Percentiles rank a stretch among this genome's conserved stretches.
Conservation (phyloP, 2,113 vertebrate species). For the Lucifuga dentata region DNA sequence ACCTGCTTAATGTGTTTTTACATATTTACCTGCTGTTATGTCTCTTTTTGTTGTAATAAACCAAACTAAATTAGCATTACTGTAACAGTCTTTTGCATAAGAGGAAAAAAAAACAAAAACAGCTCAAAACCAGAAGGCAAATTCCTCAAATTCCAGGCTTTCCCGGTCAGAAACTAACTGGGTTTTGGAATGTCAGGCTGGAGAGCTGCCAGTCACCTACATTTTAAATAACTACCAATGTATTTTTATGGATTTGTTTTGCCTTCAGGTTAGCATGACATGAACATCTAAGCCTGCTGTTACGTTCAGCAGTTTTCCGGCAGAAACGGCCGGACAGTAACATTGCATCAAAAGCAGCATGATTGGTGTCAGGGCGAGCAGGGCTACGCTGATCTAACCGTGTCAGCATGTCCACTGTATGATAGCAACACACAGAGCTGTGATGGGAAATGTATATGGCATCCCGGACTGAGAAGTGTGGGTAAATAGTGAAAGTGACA, state of each 20-base stretch:
- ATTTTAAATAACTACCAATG: background rate
- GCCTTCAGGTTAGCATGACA: background rate
- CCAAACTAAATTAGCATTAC: too few species aligned
- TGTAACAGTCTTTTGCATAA: too few species aligned
- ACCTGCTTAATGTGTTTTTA: too few species aligned
- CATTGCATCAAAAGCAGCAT: slow-evolving; percentile 36
- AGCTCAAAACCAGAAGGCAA: background rate
- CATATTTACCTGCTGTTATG: too few species aligned
- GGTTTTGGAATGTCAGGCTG: background rate
- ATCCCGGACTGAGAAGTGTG: slow-evolving; percentile 35
- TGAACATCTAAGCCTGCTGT: background rate
- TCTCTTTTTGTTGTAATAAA: too few species aligned
- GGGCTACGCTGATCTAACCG: slow-evolving; percentile 42
- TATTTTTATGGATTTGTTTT: background rate
- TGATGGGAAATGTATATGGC: slow-evolving; percentile 42
- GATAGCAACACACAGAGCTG: slow-evolving; percentile 25
- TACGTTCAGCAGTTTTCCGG: slow-evolving; percentile 10
- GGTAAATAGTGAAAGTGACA: slow-evolving; percentile 61
- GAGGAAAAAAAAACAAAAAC: too few species aligned
- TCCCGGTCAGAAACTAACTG: slow-evolving; percentile 13
- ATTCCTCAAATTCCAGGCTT: background rate
- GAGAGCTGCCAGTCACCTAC: background rate
- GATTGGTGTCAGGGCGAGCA: slow-evolving; percentile 22
- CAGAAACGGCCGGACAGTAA: slow-evolving; percentile 6
- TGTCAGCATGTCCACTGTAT: slow-evolving; percentile 35